Evolutionary conservation across 1,140 invertebrate genomes (phyloP).

Genomic region (Maconellicoccus hirsutus): DNA sequence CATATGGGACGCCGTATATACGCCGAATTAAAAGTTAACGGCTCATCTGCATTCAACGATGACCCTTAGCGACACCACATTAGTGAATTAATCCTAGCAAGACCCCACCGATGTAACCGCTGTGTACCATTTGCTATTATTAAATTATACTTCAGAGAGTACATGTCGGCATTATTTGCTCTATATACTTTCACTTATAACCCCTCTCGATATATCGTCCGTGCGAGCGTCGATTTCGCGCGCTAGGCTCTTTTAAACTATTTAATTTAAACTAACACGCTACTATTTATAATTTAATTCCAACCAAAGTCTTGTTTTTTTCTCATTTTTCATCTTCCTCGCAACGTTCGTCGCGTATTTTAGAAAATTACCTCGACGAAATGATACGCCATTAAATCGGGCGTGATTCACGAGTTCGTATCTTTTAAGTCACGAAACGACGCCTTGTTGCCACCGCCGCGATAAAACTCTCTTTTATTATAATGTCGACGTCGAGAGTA

Average conservation of each 20-base stretch:
- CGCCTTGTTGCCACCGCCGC: no score
- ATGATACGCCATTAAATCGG: no score
- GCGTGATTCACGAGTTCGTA: no score
- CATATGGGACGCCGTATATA: conserved; percentile 15
- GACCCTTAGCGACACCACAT: conserved; percentile 21
- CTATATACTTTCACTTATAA: conserved; percentile 22
- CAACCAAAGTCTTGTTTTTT: not conserved
- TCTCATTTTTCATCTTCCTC: not conserved
- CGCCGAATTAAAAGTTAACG: conserved; percentile 18
- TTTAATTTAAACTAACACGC: conserved; percentile 17
- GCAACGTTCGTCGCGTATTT: not conserved
- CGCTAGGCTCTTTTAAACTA: not conserved
- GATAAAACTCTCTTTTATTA: no score
- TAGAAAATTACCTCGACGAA: not conserved
- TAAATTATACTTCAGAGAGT: conserved; percentile 19
- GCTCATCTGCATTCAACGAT: conserved; percentile 18
- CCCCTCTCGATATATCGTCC: not conserved
- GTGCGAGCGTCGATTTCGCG: not conserved
- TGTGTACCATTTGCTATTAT: conserved; percentile 19
- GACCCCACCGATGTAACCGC: conserved; percentile 20
- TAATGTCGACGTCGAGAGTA: no score
- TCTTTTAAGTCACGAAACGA: no score
- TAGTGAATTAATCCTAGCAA: conserved; percentile 17
- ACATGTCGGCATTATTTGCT: conserved; percentile 19
- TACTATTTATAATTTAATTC: conserved; percentile 6